Evolutionary conservation across 1,140 invertebrate species (phyloP).

Genomic region (Neoseiulus cucumeris): DNA sequence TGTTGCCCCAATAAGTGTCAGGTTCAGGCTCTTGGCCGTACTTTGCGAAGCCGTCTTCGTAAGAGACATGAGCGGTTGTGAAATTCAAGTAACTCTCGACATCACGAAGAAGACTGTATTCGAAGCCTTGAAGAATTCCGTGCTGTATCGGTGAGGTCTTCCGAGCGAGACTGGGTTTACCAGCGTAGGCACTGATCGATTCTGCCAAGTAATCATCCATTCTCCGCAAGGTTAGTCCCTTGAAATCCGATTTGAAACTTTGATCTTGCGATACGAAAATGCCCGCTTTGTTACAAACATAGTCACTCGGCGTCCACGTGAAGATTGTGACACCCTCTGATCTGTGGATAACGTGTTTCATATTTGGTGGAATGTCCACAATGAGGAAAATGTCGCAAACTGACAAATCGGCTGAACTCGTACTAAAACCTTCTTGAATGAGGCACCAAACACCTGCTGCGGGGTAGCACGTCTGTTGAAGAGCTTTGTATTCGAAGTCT

Average conservation of each 20-base stretch:
- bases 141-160: background rate
- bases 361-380: background rate
- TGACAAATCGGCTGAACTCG: background rate
- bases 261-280: background rate
- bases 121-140: background rate
- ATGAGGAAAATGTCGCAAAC: background rate
- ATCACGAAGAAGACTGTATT: background rate
- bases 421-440: background rate
- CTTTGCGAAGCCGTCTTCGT: background rate
- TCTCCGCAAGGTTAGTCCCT: background rate
- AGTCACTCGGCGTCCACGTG: background rate
- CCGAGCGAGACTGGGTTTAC: background rate
- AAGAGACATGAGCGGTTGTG: background rate
- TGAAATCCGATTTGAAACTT: background rate
- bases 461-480: background rate
- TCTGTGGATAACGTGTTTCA: background rate
- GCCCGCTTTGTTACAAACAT: background rate
- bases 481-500: too few relatives aligned
- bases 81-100: background rate
- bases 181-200: background rate
- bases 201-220: background rate
- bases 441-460: background rate
- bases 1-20: background rate
- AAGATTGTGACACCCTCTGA: background rate
- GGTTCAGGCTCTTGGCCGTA: background rate